Conservation (phyloP, 2,888 invertebrate genomes). For the Caenorhabditis macrosperma region DNA sequence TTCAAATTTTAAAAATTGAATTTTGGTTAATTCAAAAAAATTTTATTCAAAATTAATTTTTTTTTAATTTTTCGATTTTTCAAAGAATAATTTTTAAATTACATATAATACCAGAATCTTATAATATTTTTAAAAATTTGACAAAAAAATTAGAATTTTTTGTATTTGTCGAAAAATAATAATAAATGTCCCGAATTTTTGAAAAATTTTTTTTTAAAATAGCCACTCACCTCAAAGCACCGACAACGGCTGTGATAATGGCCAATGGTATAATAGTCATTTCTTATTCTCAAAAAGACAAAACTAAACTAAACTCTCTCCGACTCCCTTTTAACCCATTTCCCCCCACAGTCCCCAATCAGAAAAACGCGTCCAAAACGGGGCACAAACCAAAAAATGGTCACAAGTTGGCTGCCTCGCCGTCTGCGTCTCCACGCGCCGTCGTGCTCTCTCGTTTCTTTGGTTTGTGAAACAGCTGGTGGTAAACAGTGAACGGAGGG, state of each 20-base stretch:
- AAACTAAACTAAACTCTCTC: background rate
- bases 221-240: constrained; percentile 21
- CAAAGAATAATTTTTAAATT: background rate
- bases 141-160: too few relatives aligned
- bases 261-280: constrained; percentile 15
- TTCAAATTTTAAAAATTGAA: background rate
- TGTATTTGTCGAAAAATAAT: too few relatives aligned
- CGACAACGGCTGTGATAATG: constrained; percentile 10
- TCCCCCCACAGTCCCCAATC: background rate
- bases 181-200: too few relatives aligned
- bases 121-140: background rate
- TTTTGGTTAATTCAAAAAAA: background rate
- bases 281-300: background rate
- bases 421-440: constrained; percentile 9
- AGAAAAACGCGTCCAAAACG: background rate
- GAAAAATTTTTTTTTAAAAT: too few relatives aligned
- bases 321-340: background rate
- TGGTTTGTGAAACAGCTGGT: constrained; percentile 10
- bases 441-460: background rate
- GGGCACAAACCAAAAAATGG: constrained; percentile 20
- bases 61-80: background rate
- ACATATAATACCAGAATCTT: too few relatives aligned
- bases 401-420: constrained; percentile 5
- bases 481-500: background rate
- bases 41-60: background rate